Base-by-base conservation (phyloP, 2,888 invertebrate species). In the Ptychoptera albimana region DNA sequence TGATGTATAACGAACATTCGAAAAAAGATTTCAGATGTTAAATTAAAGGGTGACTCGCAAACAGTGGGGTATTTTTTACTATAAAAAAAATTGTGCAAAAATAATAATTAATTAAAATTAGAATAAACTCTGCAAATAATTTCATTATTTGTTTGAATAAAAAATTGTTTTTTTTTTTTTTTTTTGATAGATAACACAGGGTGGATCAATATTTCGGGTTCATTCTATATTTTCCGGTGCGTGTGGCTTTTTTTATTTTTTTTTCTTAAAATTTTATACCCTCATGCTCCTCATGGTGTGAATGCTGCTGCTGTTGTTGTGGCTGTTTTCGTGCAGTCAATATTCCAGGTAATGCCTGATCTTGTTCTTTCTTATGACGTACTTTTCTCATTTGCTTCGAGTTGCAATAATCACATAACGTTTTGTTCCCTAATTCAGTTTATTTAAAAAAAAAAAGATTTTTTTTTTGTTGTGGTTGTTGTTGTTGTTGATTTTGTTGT, bases 321-420 rank as follows among this genome's bases (percentile, higher is more conserved):
- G 7, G 23, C 7, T 23, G 23, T 23, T 23, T 23, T 7, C 7
- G 3, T 5, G 23, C 23, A 23, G 4, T 7, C 23, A 23, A 23
- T 23, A 23, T 23, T 51, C 66, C 66, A 59, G 69, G 68, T 50
- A 59, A 60, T 49, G 60, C 68, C 48, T 63, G 63, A 50, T 66
- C 66, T 47, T 70, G 66, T 61, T 73, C 71, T 61, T 77, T 77
- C 74, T 78, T 80, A 62, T 72, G 65, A 49, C 72, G 71, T 56
- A 72, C 67, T 68, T 75, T 84, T 70, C 79, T 78, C 66, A 72
- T 70, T 56, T 75, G 72, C 70, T 81, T 82, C 55, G 80, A 73
- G 71, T 72, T 79, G 76, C 87, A 87, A 66, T 81, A 72, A 68
- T 86, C 85, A 69, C 87, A 87, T 66, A 83, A 75, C 58, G 85